Conservation (phyloP, 2,113 vertebrate species). For the Lepus europaeus region DNA sequence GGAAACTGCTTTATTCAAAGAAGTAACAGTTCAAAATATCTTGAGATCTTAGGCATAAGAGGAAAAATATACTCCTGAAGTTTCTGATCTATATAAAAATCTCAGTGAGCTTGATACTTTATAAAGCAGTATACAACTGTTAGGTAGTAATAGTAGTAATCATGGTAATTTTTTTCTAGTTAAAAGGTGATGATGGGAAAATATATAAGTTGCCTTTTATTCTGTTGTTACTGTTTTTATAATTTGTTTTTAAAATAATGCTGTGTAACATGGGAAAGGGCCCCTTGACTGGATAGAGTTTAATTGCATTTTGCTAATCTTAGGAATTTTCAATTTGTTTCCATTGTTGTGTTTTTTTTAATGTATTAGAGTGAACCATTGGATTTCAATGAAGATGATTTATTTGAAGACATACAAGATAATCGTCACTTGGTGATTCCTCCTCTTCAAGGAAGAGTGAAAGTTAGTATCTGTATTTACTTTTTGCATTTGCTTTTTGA, state of each 20-base stretch:
- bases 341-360: not conserved
- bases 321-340: slow-evolving; percentile 52
- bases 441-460: slow-evolving; percentile 92
- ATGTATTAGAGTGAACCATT: slow-evolving; percentile 79
- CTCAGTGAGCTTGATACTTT: slow-evolving; percentile 24
- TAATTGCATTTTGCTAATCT: slow-evolving; percentile 39
- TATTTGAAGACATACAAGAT: slow-evolving; percentile 83
- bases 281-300: slow-evolving; percentile 33
- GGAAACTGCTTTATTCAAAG: slow-evolving; percentile 47
- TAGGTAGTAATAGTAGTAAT: slow-evolving; percentile 13
- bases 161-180: slow-evolving; percentile 53
- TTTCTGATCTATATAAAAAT: slow-evolving; percentile 19
- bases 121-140: slow-evolving; percentile 5
- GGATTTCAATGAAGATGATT: slow-evolving; percentile 58
- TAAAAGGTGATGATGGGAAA: slow-evolving; percentile 49
- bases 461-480: slow-evolving; percentile 87
- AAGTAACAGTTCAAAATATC: slow-evolving; percentile 53
- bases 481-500: slow-evolving; percentile 38
- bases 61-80: slow-evolving; percentile 8
- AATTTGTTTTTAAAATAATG: slow-evolving; percentile 1
- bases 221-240: slow-evolving; percentile 36
- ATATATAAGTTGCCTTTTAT: slow-evolving; percentile 38
- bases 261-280: not conserved
- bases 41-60: slow-evolving; percentile 46
- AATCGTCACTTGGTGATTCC: slow-evolving; percentile 89